These are phyloP conservation scores for Ciconia boyciana DNA, from an alignment of 2,113 vertebrate species.

Conservation along the genomic window DNA sequence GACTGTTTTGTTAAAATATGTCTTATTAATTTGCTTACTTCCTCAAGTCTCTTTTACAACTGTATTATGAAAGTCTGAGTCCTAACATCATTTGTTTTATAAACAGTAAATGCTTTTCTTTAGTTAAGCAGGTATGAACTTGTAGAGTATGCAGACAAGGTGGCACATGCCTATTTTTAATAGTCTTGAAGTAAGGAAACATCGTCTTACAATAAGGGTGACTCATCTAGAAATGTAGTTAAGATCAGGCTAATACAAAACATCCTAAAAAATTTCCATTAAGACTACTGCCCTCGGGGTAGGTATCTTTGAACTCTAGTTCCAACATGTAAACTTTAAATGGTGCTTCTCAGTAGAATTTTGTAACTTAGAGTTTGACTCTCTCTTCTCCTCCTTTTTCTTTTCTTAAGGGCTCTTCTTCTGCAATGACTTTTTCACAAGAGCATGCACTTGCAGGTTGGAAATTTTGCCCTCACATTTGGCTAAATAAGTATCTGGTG, in stretches of 20 bases:
- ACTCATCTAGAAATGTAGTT: constrained; percentile 65
- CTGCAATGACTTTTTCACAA: not conserved
- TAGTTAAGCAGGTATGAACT: constrained; percentile 30
- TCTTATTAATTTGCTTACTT: not conserved
- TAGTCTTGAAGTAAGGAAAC: constrained; percentile 59
- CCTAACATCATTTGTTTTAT: not conserved
- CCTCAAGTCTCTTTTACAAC: not conserved
- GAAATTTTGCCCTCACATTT: not conserved
- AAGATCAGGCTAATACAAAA: constrained; percentile 62
- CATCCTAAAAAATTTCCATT: constrained; percentile 55
- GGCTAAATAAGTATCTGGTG: not conserved
- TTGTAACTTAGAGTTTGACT: not conserved
- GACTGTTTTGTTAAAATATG: constrained; percentile 22
- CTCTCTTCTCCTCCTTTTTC: not conserved
- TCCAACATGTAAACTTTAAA: constrained; percentile 37
- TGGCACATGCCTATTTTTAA: constrained; percentile 47
- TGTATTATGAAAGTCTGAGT: not conserved
- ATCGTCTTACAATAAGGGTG: constrained; percentile 45
- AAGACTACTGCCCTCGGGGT: not conserved
- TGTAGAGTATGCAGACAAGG: constrained; percentile 50
- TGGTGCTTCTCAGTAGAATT: not conserved
- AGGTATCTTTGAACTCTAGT: constrained; percentile 62
- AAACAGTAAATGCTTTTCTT: constrained; percentile 28
- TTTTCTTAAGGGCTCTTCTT: not conserved
- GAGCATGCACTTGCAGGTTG: not conserved